phyloP scores from a whole-genome alignment of 2,113 vertebrate genomes.

The Onychorhynchus coronatus region DNA sequence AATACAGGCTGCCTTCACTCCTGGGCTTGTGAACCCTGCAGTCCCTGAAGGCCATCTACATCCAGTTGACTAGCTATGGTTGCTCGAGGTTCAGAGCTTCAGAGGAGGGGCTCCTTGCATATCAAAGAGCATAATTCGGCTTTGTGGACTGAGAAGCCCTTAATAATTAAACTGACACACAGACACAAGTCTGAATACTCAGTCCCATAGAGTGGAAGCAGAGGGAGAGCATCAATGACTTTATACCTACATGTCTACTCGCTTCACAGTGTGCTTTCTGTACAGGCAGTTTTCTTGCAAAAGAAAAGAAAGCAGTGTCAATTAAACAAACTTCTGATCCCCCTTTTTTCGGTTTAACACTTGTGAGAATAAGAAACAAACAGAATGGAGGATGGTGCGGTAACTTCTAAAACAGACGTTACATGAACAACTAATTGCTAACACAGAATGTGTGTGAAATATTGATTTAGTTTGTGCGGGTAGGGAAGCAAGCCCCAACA shows the following conservation, averaged over 20 bases:
- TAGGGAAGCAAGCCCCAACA: constrained; percentile 33
- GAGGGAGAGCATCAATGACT: background rate
- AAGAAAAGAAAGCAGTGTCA: background rate
- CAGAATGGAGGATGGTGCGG: background rate
- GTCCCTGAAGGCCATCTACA: background rate
- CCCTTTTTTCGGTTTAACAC: background rate
- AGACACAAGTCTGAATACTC: background rate
- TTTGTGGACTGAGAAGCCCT: background rate
- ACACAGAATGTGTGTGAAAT: constrained; percentile 23
- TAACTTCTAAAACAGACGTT: background rate
- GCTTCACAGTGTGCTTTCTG: background rate
- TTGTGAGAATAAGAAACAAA: background rate
- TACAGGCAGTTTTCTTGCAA: background rate
- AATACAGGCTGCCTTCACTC: background rate
- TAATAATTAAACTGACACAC: background rate
- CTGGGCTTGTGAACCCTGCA: background rate
- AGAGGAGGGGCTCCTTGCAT: background rate
- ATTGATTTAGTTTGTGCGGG: constrained; percentile 38
- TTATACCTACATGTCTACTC: background rate
- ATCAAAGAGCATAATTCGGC: background rate
- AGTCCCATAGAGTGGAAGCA: background rate
- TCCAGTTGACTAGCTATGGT: accelerated
- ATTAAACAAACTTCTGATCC: constrained; percentile 16
- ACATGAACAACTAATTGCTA: constrained; percentile 26
- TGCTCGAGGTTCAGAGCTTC: background rate